Conservation (phyloP, 2,113 vertebrate species). For the Grus americana region DNA sequence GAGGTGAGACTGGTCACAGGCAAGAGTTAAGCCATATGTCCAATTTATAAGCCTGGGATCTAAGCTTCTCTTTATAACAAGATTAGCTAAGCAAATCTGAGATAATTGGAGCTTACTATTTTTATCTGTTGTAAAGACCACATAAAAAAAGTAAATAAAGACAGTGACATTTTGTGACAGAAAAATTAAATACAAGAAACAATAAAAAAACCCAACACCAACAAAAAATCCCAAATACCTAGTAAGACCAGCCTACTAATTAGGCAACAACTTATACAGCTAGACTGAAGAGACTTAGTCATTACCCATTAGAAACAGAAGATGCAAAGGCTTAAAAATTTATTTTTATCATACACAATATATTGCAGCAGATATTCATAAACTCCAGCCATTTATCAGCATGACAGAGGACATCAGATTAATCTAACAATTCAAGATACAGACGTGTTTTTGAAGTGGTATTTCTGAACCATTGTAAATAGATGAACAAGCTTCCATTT, state of each 20-base stretch:
- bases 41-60: not conserved
- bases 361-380: not conserved
- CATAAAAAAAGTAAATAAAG: slow-evolving; percentile 8
- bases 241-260: slow-evolving; percentile 27
- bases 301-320: not conserved
- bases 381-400: not conserved
- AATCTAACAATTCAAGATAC: slow-evolving; percentile 11
- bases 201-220: not conserved
- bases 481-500: slow-evolving; percentile 42
- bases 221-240: not conserved
- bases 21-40: not conserved
- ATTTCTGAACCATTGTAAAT: slow-evolving; percentile 7
- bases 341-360: not conserved
- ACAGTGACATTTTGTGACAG: slow-evolving; percentile 1
- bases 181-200: not conserved
- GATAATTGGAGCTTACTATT: not conserved
- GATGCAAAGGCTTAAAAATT: not conserved
- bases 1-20: not conserved
- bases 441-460: slow-evolving; percentile 4
- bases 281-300: not conserved
- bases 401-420: slow-evolving; percentile 4
- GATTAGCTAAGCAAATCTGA: slow-evolving; percentile 37
- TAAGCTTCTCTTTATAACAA: slow-evolving; percentile 47
- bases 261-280: not conserved
- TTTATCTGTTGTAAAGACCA: not conserved